Percentiles rank a stretch among this genome's conserved stretches.
Conservation (phyloP, 2,113 vertebrate species). For the Lycocorax pyrrhopterus region DNA sequence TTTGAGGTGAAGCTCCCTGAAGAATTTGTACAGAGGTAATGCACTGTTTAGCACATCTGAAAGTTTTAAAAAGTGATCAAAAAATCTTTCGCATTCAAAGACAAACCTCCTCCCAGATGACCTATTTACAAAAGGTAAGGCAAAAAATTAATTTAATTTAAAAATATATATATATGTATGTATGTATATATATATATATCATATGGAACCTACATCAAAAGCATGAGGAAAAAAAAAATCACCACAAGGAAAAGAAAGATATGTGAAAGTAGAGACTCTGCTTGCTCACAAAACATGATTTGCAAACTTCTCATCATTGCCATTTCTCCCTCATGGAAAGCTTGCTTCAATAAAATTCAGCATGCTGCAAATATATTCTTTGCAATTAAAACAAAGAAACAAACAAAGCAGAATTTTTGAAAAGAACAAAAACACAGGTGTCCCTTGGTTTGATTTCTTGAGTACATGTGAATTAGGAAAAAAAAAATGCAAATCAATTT, state of each 20-base stretch:
- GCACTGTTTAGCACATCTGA: constrained; percentile 76
- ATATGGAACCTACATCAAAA: constrained; percentile 53
- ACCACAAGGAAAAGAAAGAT: constrained; percentile 51
- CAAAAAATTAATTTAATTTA: constrained; percentile 63
- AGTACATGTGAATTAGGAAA: constrained; percentile 67
- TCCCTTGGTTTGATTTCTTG: constrained; percentile 63
- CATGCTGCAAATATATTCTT: constrained; percentile 72
- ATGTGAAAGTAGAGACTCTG: constrained; percentile 37
- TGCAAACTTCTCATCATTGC: constrained; percentile 45
- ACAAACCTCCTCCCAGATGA: constrained; percentile 63
- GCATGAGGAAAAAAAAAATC: neutral
- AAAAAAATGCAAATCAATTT: constrained; percentile 52
- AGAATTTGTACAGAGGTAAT: constrained; percentile 82
- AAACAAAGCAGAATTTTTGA: constrained; percentile 44
- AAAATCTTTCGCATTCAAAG: constrained; percentile 59
- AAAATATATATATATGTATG: constrained; percentile 1
- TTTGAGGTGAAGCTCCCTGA: constrained; percentile 90
- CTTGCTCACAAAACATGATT: constrained; percentile 48
- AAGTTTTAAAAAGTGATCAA: constrained; percentile 70
- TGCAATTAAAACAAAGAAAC: constrained; percentile 47
- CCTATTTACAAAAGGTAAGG: constrained; percentile 79
- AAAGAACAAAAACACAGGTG: constrained; percentile 33
- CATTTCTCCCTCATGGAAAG: constrained; percentile 27
- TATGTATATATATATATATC: neutral
- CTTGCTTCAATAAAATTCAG: constrained; percentile 53